Percentiles rank a stretch among this genome's conserved stretches.
Conservation (phyloP, 2,888 invertebrate genomes). For the Drosophila stalkeri region DNA sequence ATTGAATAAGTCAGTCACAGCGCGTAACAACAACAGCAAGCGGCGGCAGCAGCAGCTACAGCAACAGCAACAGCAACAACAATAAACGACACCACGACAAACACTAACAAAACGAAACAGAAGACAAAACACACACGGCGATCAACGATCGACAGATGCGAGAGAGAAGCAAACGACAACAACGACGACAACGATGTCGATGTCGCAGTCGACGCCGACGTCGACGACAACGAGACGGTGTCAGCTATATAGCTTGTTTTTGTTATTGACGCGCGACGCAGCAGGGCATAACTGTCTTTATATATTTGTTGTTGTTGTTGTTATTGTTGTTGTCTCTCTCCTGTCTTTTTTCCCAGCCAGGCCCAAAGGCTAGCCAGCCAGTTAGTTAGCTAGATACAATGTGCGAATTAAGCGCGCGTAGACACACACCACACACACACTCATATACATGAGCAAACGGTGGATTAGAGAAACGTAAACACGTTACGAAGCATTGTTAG, state of each 20-base stretch:
- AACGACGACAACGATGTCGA: neutral
- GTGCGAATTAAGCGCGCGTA: constrained; percentile 69
- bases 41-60: constrained; percentile 13
- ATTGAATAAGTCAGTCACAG: constrained; percentile 69
- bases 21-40: constrained; percentile 67
- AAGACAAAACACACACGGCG: constrained; percentile 49
- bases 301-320: constrained; percentile 14
- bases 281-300: constrained; percentile 77
- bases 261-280: constrained; percentile 72
- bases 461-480: constrained; percentile 74
- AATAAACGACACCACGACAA: constrained; percentile 67
- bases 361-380: constrained; percentile 53
- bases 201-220: constrained; percentile 31
- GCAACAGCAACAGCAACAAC: constrained; percentile 55
- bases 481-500: constrained; percentile 64
- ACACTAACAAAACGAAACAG: constrained; percentile 65
- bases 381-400: constrained; percentile 68
- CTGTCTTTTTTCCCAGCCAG: constrained; percentile 46
- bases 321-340: constrained; percentile 23
- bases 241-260: constrained; percentile 67
- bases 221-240: constrained; percentile 55
- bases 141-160: constrained; percentile 66
- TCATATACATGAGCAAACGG: constrained; percentile 11
- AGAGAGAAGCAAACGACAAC: constrained; percentile 50
- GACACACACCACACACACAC: constrained; percentile 27